A percentile compares a stretch with the other conserved stretches of the same genome.
Conservation (phyloP, 1,140 invertebrate species). For the Nasonia giraulti region DNA sequence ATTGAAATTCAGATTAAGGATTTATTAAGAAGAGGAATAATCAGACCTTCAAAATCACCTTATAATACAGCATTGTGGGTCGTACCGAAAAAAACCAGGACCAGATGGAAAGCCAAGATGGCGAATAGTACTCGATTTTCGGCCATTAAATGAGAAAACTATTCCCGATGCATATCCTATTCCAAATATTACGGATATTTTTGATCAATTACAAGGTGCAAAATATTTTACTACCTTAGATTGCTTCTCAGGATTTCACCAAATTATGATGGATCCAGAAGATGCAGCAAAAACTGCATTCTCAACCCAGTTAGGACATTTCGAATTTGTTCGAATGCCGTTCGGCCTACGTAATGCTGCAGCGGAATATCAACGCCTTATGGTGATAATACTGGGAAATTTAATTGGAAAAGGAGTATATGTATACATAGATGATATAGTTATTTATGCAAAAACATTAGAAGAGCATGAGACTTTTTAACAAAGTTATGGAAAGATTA, state of each 20-base stretch:
- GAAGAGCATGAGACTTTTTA: slow-evolving; percentile 36
- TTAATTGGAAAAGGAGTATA: slow-evolving; percentile 48
- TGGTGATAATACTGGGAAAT: slow-evolving; percentile 65
- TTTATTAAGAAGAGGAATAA: too few relatives aligned
- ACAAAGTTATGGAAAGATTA: neutral
- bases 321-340: slow-evolving; percentile 62
- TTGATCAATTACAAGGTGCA: slow-evolving; percentile 62
- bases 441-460: neutral
- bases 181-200: slow-evolving; percentile 72
- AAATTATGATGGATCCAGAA: slow-evolving; percentile 67
- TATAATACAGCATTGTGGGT: slow-evolving; percentile 49
- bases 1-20: too few relatives aligned
- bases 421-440: neutral
- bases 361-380: slow-evolving; percentile 64
- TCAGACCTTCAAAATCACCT: too few relatives aligned
- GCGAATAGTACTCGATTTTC: slow-evolving; percentile 62
- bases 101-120: slow-evolving; percentile 54
- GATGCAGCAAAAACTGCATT: slow-evolving; percentile 63
- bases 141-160: slow-evolving; percentile 67
- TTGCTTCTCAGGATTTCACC: slow-evolving; percentile 73
- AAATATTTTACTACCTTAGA: slow-evolving; percentile 69
- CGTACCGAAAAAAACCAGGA: slow-evolving; percentile 55
- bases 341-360: slow-evolving; percentile 65
- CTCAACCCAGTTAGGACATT: slow-evolving; percentile 60
- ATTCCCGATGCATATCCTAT: slow-evolving; percentile 74